These are phyloP conservation scores for Kryphioiulus occultus DNA, from an alignment of 2,888 invertebrate genomes.

Conservation along the genomic window DNA sequence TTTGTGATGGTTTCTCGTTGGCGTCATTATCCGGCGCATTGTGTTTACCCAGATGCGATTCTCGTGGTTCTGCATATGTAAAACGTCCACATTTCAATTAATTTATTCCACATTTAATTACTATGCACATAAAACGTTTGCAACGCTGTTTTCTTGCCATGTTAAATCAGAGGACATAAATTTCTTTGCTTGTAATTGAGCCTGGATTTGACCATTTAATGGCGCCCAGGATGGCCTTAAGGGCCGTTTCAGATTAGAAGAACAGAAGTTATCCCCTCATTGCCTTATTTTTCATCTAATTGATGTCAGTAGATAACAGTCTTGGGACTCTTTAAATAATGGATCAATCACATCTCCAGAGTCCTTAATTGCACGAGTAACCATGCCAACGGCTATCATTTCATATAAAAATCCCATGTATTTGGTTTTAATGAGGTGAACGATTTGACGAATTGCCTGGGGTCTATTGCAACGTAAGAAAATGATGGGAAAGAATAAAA, in stretches of 20 bases:
- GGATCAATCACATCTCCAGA: conserved; percentile 34
- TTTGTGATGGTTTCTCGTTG: background rate
- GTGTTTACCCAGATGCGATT: background rate
- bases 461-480: background rate
- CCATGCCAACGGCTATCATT: conserved; percentile 17
- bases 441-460: background rate
- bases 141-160: background rate
- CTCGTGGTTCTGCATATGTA: background rate
- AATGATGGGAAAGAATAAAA: background rate
- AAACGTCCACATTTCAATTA: conserved; percentile 13
- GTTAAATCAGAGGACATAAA: background rate
- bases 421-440: conserved; percentile 32
- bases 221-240: background rate
- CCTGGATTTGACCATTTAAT: conserved; percentile 29
- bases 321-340: conserved; percentile 34
- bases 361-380: conserved; percentile 15
- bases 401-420: conserved; percentile 9
- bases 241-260: conserved; percentile 29
- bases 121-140: background rate
- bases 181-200: conserved; percentile 27
- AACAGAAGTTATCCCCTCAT: conserved; percentile 21
- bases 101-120: conserved; percentile 32
- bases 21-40: background rate
- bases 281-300: conserved; percentile 39
- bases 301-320: conserved; percentile 27